Evolutionary conservation across 2,888 invertebrate species (phyloP).

Genomic region (Ophion obscuratus): DNA sequence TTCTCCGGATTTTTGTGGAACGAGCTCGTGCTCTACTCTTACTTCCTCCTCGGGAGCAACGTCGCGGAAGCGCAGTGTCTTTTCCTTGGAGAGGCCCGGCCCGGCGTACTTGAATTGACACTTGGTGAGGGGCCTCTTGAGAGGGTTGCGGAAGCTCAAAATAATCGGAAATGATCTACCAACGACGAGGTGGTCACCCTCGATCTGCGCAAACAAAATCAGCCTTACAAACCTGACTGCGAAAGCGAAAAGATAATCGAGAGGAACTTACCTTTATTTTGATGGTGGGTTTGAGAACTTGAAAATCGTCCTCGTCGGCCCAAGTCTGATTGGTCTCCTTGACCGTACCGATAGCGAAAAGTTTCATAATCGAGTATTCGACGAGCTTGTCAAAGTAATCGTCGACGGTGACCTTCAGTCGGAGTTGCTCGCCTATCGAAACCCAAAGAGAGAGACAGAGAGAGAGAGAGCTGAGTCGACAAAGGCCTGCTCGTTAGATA

Average conservation of each 20-base stretch:
- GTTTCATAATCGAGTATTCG: constrained; percentile 92
- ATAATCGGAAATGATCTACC: constrained; percentile 86
- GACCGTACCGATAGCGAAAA: constrained; percentile 91
- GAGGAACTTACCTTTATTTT: constrained; percentile 86
- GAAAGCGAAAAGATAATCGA: constrained; percentile 9
- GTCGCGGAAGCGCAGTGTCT: constrained; percentile 86
- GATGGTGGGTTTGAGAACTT: constrained; percentile 90
- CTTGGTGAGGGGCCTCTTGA: constrained; percentile 87
- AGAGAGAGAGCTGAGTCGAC: not conserved
- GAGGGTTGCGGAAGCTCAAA: constrained; percentile 89
- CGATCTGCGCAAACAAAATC: constrained; percentile 85
- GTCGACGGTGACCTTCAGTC: constrained; percentile 86
- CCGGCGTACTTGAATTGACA: constrained; percentile 90
- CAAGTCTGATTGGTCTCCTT: constrained; percentile 92
- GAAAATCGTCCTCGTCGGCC: constrained; percentile 93
- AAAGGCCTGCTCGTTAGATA: too few species aligned
- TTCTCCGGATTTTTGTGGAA: constrained; percentile 87
- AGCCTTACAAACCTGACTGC: not conserved
- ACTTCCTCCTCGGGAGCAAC: constrained; percentile 86
- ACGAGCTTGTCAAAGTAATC: constrained; percentile 92
- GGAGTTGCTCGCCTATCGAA: constrained; percentile 85
- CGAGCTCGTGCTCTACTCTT: constrained; percentile 86
- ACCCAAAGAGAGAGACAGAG: not conserved
- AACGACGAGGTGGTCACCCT: constrained; percentile 86
- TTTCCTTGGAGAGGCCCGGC: constrained; percentile 87